Conservation (phyloP, 2,888 invertebrate species). For the Panzeria rudis region DNA sequence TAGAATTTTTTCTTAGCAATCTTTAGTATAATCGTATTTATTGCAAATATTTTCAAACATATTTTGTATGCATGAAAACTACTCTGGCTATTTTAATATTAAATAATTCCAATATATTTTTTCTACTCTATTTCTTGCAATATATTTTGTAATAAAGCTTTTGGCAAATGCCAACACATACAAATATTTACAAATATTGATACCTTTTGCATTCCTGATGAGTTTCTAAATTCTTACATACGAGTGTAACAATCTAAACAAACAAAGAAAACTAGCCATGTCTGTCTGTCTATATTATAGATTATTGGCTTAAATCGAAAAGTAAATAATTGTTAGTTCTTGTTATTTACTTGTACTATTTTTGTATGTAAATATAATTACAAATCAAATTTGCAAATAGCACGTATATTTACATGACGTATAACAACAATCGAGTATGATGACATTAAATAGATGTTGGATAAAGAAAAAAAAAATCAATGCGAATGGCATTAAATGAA, state of each 20-base stretch:
- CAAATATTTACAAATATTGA: background rate
- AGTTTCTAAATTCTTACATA: background rate
- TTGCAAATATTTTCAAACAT: background rate
- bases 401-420: background rate
- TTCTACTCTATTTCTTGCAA: slow-evolving; percentile 28
- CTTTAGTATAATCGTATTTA: background rate
- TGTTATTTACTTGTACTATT: background rate
- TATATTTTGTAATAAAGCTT: slow-evolving; percentile 7
- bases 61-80: background rate
- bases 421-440: background rate
- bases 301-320: slow-evolving; percentile 36
- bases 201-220: background rate
- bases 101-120: background rate
- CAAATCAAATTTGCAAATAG: slow-evolving; percentile 9
- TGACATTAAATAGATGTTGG: background rate
- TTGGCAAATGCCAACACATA: background rate
- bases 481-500: background rate
- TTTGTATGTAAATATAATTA: background rate
- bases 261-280: too few relatives aligned
- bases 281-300: slow-evolving; percentile 14
- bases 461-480: slow-evolving; percentile 11
- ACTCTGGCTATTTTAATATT: slow-evolving; percentile 6
- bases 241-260: background rate
- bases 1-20: background rate
- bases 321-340: slow-evolving; percentile 21